These are phyloP conservation scores for Macrosteles quadrilineatus DNA, from an alignment of 1,140 invertebrate genomes.

Conservation along the genomic window DNA sequence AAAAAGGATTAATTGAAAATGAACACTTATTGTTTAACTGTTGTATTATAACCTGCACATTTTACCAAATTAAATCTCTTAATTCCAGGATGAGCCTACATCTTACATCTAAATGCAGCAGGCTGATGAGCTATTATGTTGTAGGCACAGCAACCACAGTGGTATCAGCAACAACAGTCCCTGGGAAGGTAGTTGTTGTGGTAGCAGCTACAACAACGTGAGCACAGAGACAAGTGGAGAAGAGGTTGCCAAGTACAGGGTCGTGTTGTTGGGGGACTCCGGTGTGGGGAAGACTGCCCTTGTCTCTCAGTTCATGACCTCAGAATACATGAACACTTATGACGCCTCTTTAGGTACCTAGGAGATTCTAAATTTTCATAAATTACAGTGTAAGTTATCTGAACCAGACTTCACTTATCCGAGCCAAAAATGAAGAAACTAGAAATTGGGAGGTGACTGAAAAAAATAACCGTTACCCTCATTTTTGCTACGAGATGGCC, in stretches of 20 bases:
- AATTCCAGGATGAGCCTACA: too few species aligned
- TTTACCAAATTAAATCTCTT: too few species aligned
- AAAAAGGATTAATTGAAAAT: too few species aligned
- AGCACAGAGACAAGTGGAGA: conserved; percentile 44
- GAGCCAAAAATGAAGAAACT: too few species aligned
- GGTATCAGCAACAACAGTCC: conserved; percentile 36
- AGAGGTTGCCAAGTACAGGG: conserved; percentile 57
- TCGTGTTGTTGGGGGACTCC: conserved; percentile 70
- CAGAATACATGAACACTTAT: conserved; percentile 75
- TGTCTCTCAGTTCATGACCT: conserved; percentile 76
- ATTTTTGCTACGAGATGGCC: too few species aligned
- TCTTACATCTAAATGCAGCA: too few species aligned
- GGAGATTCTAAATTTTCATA: conserved; percentile 42
- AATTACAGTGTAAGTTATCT: conserved; percentile 26
- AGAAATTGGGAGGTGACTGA: too few species aligned
- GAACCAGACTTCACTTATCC: too few species aligned
- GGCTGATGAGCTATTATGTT: too few species aligned
- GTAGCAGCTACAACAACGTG: conserved; percentile 50
- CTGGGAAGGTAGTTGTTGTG: conserved; percentile 44
- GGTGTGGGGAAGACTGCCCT: conserved; percentile 80
- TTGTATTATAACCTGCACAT: too few species aligned
- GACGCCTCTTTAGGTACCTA: conserved; percentile 65
- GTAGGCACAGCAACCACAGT: conserved; percentile 38
- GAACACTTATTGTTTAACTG: too few species aligned
- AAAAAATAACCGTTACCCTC: too few species aligned